Conservation (phyloP, 2,888 invertebrate species). For the Pristionchus japonicus region DNA sequence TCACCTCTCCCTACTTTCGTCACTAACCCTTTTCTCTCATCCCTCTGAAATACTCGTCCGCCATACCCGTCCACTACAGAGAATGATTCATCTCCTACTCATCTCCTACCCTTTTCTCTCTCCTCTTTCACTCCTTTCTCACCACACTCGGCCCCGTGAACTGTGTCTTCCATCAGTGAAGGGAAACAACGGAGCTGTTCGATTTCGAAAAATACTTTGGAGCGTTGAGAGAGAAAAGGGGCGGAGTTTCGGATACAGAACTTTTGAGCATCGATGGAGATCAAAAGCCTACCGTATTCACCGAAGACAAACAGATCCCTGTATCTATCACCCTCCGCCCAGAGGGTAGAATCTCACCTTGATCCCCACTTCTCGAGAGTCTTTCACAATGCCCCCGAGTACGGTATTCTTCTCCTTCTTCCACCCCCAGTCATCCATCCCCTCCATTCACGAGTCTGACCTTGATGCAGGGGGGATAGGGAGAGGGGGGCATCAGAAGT, state of each 20-base stretch:
- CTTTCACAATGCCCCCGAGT: neutral
- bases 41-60: slow-evolving; percentile 40
- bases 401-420: neutral
- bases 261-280: neutral
- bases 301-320: neutral
- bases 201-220: too few relatives aligned
- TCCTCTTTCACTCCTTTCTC: slow-evolving; percentile 1
- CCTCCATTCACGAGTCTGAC: slow-evolving; percentile 5
- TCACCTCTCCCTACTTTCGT: slow-evolving; percentile 4
- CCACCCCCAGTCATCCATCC: neutral
- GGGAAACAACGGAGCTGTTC: too few relatives aligned
- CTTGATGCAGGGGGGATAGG: neutral
- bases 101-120: slow-evolving; percentile 29
- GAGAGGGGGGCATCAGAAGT: slow-evolving; percentile 22
- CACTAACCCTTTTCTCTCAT: slow-evolving; percentile 15
- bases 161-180: neutral
- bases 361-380: neutral
- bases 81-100: slow-evolving; percentile 41
- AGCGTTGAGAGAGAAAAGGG: too few relatives aligned
- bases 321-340: too few relatives aligned
- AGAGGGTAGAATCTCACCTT: neutral
- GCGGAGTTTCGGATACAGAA: too few relatives aligned
- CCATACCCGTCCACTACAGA: slow-evolving; percentile 13
- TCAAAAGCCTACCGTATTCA: neutral
- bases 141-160: neutral